Evolutionary conservation across 2,113 vertebrate species (phyloP), one percentile per base, ranked within the genome.

Genomic region (Saccopteryx bilineata): DNA sequence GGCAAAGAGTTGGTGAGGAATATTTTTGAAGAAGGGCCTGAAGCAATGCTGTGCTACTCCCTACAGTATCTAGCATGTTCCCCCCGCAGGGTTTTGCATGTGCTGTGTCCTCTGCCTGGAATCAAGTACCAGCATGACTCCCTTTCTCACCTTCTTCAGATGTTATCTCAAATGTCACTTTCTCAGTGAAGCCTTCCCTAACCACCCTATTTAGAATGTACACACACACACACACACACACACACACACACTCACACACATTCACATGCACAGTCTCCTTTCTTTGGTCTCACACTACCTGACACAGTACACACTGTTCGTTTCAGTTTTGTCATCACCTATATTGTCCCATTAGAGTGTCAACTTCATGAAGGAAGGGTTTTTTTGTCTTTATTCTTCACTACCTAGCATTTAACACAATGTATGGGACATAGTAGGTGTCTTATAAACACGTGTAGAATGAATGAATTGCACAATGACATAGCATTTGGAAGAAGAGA

Each of bases 221-320:
- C 18, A 5, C 46, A 3, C 8, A 54, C 4, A 11, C 10, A 46
- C 1, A 19, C 7, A 18, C 5, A 2, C 11, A 23, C 0, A n/a
- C 5, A 28, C 23, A 48, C 4, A 21, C 46, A 8, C 7, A 60
- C 13, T 33, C 28, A 21, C 19, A 48, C 0, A 14, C 1, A 26
- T 4, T 14, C 39, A 31, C 15, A 71, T 14, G 52, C 6, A 9
- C 52, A 12, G 2, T 9, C 50, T 79, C 48, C 26, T 28, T n/a
- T n/a, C 39, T 15, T 54, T 66, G 69, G 61, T 33, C 48, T 24
- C 15, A 26, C n/a, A n/a, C 66, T 39, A 21, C 26, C 26, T 54
- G 71, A 39, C 33, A 61, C 0, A 52, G 19, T 69, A 39, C 8
- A 66, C 48, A 65, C 58, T 17, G n/a, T 26, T 65, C 9, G 1